Percentiles rank a stretch among this genome's conserved stretches.
Conservation (phyloP, 2,888 invertebrate species). For the Erebia aethiops region DNA sequence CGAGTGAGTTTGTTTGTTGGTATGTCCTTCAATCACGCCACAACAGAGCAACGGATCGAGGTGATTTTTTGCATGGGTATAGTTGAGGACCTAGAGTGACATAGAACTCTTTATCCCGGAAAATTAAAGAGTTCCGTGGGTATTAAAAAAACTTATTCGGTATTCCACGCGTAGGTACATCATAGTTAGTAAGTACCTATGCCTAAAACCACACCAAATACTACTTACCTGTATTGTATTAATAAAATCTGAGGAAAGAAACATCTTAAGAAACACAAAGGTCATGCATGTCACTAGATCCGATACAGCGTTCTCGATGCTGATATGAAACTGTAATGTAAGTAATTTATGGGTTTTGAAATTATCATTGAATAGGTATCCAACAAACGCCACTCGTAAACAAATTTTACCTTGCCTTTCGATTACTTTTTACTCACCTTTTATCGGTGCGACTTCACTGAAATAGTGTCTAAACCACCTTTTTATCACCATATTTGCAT, state of each 20-base stretch:
- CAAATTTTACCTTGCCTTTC: slow-evolving; percentile 50
- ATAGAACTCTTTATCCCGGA: too few species aligned
- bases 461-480: slow-evolving; percentile 20
- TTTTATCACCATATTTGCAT: slow-evolving; percentile 29
- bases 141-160: too few species aligned
- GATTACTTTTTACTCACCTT: slow-evolving; percentile 58
- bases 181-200: too few species aligned
- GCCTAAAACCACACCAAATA: too few species aligned
- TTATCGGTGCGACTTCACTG: slow-evolving; percentile 24
- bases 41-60: too few species aligned
- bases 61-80: too few species aligned
- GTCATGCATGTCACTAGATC: slow-evolving; percentile 1
- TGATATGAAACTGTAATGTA: slow-evolving; percentile 33
- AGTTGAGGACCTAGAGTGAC: too few species aligned
- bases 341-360: slow-evolving; percentile 25
- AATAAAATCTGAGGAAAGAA: neutral
- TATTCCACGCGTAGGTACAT: too few species aligned
- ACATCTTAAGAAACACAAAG: neutral
- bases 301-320: slow-evolving; percentile 19
- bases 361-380: slow-evolving; percentile 36
- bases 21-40: too few species aligned
- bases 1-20: too few species aligned
- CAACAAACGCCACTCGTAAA: slow-evolving; percentile 43
- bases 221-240: too few species aligned
- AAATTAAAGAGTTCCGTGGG: too few species aligned